Percentiles rank a stretch among this genome's conserved stretches.
These are phyloP conservation scores for Caenorhabditis imperialis DNA, from an alignment of 2,888 invertebrate genomes.

Conservation along the genomic window DNA sequence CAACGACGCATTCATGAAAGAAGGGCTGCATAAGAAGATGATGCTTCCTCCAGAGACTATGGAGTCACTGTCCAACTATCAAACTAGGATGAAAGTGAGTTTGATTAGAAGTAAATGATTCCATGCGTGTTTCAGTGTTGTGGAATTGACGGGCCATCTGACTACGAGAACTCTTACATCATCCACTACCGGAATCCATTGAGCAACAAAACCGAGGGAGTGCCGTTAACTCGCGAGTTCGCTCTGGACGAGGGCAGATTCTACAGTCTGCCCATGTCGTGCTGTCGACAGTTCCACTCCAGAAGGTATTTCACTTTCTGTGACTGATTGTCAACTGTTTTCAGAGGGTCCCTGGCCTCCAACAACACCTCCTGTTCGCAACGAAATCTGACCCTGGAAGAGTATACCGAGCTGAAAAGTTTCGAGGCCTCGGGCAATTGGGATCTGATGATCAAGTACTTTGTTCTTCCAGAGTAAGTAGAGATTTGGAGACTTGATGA, in stretches of 20 bases:
- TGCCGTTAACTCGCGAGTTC: constrained; percentile 6
- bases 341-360: too few species aligned
- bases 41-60: neutral
- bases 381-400: constrained; percentile 20
- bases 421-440: neutral
- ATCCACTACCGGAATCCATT: constrained; percentile 17
- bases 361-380: too few species aligned
- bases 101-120: neutral
- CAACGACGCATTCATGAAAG: constrained; percentile 16
- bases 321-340: too few species aligned
- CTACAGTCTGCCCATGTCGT: constrained; percentile 32
- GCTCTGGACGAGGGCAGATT: neutral
- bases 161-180: neutral
- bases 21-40: constrained; percentile 12
- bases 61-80: neutral
- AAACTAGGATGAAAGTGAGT: neutral
- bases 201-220: neutral
- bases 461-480: constrained; percentile 13
- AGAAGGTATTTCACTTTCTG: too few species aligned
- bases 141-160: constrained; percentile 23
- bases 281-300: too few species aligned
- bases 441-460: constrained; percentile 15
- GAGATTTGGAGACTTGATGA: neutral
- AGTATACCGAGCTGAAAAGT: neutral
- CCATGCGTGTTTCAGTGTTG: constrained; percentile 20